Conservation (phyloP, 2,888 invertebrate genomes). For the Drosophila monieri region DNA sequence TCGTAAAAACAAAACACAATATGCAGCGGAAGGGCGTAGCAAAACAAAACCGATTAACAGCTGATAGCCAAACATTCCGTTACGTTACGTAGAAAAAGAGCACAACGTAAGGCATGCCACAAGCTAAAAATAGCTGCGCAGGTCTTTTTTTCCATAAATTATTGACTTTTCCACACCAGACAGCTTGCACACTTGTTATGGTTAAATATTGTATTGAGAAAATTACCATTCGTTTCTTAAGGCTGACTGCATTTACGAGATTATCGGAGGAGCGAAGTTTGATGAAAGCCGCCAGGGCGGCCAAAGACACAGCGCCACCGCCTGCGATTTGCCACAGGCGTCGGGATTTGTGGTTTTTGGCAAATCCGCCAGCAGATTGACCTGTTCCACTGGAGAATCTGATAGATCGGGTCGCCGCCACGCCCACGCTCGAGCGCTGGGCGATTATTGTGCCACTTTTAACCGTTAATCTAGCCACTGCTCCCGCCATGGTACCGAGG, state of each 20-base stretch:
- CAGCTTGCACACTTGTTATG: constrained; percentile 7
- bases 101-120: constrained; percentile 56
- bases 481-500: constrained; percentile 52
- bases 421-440: constrained; percentile 32
- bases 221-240: constrained; percentile 64
- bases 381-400: constrained; percentile 22
- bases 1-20: constrained; percentile 23
- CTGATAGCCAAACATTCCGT: constrained; percentile 43
- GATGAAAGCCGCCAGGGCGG: constrained; percentile 56
- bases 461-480: constrained; percentile 55
- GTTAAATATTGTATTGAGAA: neutral
- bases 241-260: constrained; percentile 52
- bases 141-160: constrained; percentile 66
- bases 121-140: constrained; percentile 79
- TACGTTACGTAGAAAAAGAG: constrained; percentile 7
- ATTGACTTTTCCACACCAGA: constrained; percentile 67
- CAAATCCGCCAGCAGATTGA: constrained; percentile 25
- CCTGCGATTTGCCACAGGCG: constrained; percentile 49
- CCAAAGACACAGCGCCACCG: constrained; percentile 56
- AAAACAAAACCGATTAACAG: constrained; percentile 63
- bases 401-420: constrained; percentile 26
- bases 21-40: constrained; percentile 55
- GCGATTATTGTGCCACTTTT: constrained; percentile 50
- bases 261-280: constrained; percentile 51
- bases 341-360: constrained; percentile 12